Evolutionary conservation across 2,113 vertebrate species (phyloP).

Genomic region (Herpetotheres cachinnans): DNA sequence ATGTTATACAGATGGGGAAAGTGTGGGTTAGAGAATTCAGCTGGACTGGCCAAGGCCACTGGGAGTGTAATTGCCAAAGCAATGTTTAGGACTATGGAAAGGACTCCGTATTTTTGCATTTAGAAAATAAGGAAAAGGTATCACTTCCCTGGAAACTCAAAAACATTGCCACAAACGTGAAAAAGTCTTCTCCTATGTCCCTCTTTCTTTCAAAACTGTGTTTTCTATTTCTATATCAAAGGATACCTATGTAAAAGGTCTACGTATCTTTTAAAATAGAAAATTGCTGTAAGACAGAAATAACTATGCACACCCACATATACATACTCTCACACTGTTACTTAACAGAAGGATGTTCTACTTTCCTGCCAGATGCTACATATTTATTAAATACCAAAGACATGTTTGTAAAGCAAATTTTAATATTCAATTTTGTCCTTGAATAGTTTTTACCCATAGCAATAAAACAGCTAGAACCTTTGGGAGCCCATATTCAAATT

Average conservation of each 20-base stretch:
- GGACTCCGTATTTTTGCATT: neutral
- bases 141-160: neutral
- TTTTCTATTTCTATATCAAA: conserved; percentile 24
- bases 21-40: neutral
- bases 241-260: conserved; percentile 10
- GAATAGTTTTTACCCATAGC: conserved; percentile 57
- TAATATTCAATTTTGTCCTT: conserved; percentile 69
- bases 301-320: neutral
- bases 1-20: neutral
- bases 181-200: neutral
- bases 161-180: neutral
- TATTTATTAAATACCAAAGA: conserved; percentile 63
- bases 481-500: conserved; percentile 57
- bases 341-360: neutral
- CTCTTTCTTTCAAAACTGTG: conserved; percentile 7
- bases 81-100: neutral
- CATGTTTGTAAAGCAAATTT: conserved; percentile 62
- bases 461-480: conserved; percentile 38
- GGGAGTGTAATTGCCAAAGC: neutral
- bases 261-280: conserved; percentile 10
- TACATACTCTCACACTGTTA: neutral
- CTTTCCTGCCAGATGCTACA: conserved; percentile 14
- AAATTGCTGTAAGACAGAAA: conserved; percentile 17
- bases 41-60: neutral
- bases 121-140: neutral